Evolutionary conservation across 2,113 vertebrate genomes (phyloP), one percentile per base, ranked within the genome.

Genomic region (Microcebus jonahi): DNA sequence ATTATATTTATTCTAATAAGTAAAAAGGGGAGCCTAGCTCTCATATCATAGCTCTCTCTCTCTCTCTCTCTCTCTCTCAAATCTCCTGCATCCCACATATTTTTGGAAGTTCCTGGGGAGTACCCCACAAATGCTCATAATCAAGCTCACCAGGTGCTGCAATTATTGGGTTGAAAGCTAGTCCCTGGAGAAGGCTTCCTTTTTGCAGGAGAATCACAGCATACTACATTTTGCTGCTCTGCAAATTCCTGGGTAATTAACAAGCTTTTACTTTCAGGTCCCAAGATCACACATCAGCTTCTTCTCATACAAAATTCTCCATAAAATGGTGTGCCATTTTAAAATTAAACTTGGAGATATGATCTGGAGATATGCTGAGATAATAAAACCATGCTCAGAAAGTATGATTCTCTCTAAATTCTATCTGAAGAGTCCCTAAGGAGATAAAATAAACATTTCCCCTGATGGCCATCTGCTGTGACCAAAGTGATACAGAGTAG

Each of bases 391-490:
- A 70, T 17, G 21, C 21, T 76, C 67, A 68, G 23, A 81, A 88
- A 68, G 70, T 76, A 17, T 1, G 13, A 2, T 73, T 50, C 29
- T 67, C 7, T 53, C 45, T 91, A 42, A 91, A 25, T 86, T 73
- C 55, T 55, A 59, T 59, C 31, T 55, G 17, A 63, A 31, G 25
- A 11, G 23, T 34, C 34, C 25, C 39, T 2, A 11, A 88, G 25
- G 20, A 59, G 21, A 70, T 61, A 18, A 73, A 70, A 77, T 61
- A 68, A 79, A 45, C 63, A 18, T 96, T 36, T 90, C 91, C 91
- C 91, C 94, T 53, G 45, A 67, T 23, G 31, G 39, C 73, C 81
- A 45, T 55, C 23, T 91, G 27, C 55, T 91, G 83, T 71, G 87
- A 83, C n/a, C 59, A 93, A 87, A 93, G 86, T 86, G 92, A 81